Conservation (phyloP, 2,797 vertebrate species). For the Odontamblyopus lacepedii region DNA sequence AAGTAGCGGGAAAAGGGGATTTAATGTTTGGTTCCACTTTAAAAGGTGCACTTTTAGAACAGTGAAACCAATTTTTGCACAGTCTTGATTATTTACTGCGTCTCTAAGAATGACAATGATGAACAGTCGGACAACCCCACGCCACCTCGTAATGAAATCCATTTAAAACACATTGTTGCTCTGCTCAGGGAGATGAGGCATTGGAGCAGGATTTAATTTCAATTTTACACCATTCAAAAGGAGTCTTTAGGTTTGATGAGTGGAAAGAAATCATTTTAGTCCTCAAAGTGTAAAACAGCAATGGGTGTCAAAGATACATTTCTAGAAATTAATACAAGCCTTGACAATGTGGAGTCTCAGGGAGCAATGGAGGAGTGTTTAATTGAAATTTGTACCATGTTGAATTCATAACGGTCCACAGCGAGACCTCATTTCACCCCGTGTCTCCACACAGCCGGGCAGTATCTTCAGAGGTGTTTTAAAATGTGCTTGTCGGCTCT, state of each 20-base stretch:
- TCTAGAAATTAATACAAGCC: constrained; percentile 12
- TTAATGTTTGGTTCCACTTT: not conserved
- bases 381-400: constrained; percentile 32
- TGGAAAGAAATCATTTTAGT: constrained; percentile 33
- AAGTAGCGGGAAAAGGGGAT: too few species aligned
- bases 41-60: not conserved
- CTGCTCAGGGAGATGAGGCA: constrained; percentile 22
- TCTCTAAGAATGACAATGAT: constrained; percentile 23
- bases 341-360: constrained; percentile 14
- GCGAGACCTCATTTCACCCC: constrained; percentile 42
- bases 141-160: constrained; percentile 19
- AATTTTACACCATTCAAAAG: constrained; percentile 24
- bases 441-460: constrained; percentile 28
- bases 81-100: constrained; percentile 26
- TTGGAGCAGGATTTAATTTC: constrained; percentile 15
- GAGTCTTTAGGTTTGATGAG: constrained; percentile 32
- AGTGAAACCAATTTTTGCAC: constrained; percentile 4
- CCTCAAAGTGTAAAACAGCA: constrained; percentile 20
- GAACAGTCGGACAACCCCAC: constrained; percentile 31
- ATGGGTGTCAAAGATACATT: constrained; percentile 19
- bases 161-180: constrained; percentile 18
- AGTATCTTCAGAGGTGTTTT: constrained; percentile 48
- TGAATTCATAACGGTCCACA: constrained; percentile 29
- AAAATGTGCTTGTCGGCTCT: constrained; percentile 51
- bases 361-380: constrained; percentile 11